Evolutionary conservation across 2,888 invertebrate genomes (phyloP), one percentile per base, ranked within the genome.

Genomic region (Spicauda simplicius): DNA sequence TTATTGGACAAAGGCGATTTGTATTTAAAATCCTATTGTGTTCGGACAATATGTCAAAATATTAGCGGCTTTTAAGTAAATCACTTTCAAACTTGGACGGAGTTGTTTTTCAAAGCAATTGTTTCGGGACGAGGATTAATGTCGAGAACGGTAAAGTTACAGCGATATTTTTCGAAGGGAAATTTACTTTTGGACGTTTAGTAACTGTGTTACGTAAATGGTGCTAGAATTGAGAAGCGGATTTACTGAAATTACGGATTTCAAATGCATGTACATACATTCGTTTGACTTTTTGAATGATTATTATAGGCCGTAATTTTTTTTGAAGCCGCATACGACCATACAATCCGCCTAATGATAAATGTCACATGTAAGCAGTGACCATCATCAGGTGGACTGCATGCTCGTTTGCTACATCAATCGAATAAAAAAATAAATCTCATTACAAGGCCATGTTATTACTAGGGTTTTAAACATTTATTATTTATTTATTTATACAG

Each of bases 41-140:
- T 72, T 71, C 72, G 73, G 74, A 83, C 84, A 87, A 86, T 87
- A 86, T 86, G 86, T 87, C 86, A 85, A 83, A 84, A 83, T 80
- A 66, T 66, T 66, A 66, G 65, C 59, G 65, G 65, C 65, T 65
- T 65, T 65, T 59, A 65, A 58, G 59, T 54, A 65, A 65, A 65
- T 65, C 65, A 65, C 65, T 65, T 19, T 14, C 54, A 48, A 59
- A 65, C 41, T 65, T 54, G 54, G 45, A 7, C n/a, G 45, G 45
- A 59, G 58, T 64, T 64, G 53, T 64, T 64, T 53, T 64, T 53
- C 50, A 64, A 37, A 54, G 53, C 54, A 18, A 59, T 59, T 54
- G 60, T 66, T 54, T 60, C 33, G 54, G 60, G 48, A 59, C 54
- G 54, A 33, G 54, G 33, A 65, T 65, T 59, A 65, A 59, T 58